Conservation (phyloP, 2,113 vertebrate species). For the Cryptomyrus ogoouensis region DNA sequence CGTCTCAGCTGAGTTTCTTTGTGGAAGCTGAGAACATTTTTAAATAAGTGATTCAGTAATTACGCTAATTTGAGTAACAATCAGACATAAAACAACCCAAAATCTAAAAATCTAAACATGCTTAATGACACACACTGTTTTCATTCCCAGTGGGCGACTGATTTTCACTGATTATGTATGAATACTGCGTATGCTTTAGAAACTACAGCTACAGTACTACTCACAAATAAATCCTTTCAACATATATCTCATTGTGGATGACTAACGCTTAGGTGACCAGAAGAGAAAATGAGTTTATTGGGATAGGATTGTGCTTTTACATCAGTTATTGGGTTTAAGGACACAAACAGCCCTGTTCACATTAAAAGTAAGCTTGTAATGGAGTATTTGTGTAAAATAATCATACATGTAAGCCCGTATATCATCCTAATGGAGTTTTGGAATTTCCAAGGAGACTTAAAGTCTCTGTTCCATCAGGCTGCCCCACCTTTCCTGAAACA, state of each 20-base stretch:
- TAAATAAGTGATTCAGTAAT: conserved; percentile 12
- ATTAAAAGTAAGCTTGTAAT: background rate
- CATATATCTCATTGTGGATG: background rate
- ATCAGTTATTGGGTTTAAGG: background rate
- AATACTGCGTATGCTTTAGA: background rate
- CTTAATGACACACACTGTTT: background rate
- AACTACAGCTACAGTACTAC: background rate
- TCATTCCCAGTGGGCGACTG: background rate
- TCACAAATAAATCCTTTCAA: background rate
- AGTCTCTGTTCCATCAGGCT: background rate
- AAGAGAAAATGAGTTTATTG: background rate
- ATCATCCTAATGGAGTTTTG: background rate
- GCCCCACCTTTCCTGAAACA: background rate
- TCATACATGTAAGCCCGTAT: background rate
- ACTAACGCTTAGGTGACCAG: background rate
- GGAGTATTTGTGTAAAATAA: background rate
- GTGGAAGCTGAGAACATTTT: conserved; percentile 28
- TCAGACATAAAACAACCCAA: background rate
- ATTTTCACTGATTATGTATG: background rate
- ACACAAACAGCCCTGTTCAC: background rate
- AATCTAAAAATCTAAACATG: background rate
- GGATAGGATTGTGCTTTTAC: background rate
- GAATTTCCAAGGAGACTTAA: background rate
- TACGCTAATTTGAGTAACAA: background rate
- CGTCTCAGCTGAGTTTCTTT: background rate